Base-by-base conservation (phyloP, 1,140 invertebrate species). In the Heliconius eleuchia region DNA sequence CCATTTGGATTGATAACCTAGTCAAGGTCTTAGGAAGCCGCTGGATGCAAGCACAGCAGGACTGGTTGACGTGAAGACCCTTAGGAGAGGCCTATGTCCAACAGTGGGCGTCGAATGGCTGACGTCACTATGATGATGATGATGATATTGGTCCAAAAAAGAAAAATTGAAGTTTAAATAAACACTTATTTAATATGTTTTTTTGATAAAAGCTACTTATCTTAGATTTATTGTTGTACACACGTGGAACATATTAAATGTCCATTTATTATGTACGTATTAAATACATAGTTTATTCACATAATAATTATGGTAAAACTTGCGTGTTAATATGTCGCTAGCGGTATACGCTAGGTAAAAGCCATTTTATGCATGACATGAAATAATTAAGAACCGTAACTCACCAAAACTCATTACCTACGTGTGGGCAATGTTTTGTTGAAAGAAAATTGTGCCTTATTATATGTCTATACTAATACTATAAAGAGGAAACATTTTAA, bases 371-470 rank as follows among this genome's bases (percentile, higher is more conserved):
- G 70, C 76, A 77, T 77, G 70, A 72, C 76, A 27, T 55, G 76
- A 77, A 55, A 71, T 77, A 77, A 77, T 77, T 77, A 76, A 71
- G 74, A 75, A 42, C 74, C 75, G 66, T 77, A 55, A 77, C 42
- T 77, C 70, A 77, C 42, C 30, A 77, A 55, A 8, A 57, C 57
- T 76, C 57, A 46, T 76, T 70, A 70, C 23, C 39, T 70, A 42
- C 37, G 23, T 71, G 52, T 76, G n/a, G 57, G 39, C 23, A 75
- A 7, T 66, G 11, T 76, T 76, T 50, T 76, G n/a, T 60, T 39
- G 57, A 66, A 75, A 60, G 5, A 75, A 70, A 76, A 71, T 30
- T 76, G 3, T 30, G 39, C 50, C 70, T 27, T 66, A 30, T 66
- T 66, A 66, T 30, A 30, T 70, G 57, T 37, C 34, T 37, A 37